phyloP scores from a whole-genome alignment of 2,113 vertebrate genomes.

The Chunga burmeisteri region DNA sequence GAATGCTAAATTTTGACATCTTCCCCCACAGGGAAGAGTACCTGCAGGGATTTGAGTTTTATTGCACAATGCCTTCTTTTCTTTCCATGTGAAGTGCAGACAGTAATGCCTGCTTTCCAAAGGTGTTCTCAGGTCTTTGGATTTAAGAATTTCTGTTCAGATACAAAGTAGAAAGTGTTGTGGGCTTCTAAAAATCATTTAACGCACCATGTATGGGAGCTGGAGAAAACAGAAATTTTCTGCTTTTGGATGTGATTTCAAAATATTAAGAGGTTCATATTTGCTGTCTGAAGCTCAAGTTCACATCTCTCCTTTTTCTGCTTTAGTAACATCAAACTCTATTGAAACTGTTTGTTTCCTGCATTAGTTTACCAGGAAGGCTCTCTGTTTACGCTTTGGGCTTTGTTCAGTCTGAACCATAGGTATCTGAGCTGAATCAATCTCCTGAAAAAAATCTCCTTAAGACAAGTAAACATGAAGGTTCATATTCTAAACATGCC shows the following conservation, averaged over 20 bases:
- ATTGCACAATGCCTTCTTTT: background rate
- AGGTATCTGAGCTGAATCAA: background rate
- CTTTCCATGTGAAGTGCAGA: background rate
- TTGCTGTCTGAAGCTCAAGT: background rate
- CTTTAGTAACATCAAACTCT: background rate
- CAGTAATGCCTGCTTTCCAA: background rate
- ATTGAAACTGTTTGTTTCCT: background rate
- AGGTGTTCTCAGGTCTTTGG: background rate
- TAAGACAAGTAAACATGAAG: background rate
- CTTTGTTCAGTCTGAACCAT: background rate
- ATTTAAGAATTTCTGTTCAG: background rate
- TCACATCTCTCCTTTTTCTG: background rate
- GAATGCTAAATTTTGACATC: background rate
- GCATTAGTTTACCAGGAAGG: background rate
- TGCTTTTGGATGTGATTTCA: background rate
- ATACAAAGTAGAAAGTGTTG: background rate
- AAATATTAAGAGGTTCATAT: background rate
- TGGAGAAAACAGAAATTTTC: background rate
- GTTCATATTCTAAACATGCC: background rate
- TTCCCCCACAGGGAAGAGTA: background rate
- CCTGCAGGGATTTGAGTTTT: background rate
- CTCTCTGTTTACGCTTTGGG: background rate
- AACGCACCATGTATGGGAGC: background rate
- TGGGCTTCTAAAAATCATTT: background rate
- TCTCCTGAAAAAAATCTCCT: background rate